These are phyloP conservation scores for Tupaia tana DNA, from an alignment of 2,113 vertebrate genomes.

Conservation along the genomic window DNA sequence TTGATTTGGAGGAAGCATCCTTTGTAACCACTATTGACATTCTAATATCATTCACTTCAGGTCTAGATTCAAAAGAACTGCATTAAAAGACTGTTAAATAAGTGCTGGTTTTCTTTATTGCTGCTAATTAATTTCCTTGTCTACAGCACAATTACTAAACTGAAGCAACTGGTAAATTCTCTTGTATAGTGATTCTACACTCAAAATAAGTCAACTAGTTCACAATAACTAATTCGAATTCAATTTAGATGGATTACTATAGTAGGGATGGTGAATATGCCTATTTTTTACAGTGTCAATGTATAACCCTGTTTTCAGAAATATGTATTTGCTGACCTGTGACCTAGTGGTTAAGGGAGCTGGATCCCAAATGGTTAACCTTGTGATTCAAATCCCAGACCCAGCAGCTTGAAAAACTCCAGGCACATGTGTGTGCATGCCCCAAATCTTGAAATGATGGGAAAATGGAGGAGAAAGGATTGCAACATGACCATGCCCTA, in stretches of 20 bases:
- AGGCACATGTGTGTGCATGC: no score
- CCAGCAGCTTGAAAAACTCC: no score
- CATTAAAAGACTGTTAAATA: conserved; percentile 12
- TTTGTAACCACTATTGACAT: not conserved
- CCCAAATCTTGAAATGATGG: no score
- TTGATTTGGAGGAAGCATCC: not conserved
- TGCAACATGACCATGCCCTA: no score
- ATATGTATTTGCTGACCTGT: not conserved
- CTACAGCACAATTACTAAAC: not conserved
- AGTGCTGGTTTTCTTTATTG: not conserved
- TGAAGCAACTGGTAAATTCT: conserved; percentile 34
- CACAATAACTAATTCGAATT: conserved; percentile 53
- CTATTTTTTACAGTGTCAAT: not conserved
- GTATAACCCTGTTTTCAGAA: not conserved
- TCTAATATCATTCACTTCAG: not conserved
- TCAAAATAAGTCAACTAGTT: conserved; percentile 53
- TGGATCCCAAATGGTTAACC: no score
- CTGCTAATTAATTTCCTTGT: conserved; percentile 45
- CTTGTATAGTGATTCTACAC: not conserved
- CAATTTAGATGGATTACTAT: not conserved
- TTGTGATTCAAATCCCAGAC: no score
- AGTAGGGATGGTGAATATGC: not conserved
- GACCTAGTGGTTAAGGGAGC: no score
- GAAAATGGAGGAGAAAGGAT: no score
- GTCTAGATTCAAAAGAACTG: not conserved